phyloP scores from a whole-genome alignment of 2,797 vertebrate species.

The Hydrocynus forskahlii region DNA sequence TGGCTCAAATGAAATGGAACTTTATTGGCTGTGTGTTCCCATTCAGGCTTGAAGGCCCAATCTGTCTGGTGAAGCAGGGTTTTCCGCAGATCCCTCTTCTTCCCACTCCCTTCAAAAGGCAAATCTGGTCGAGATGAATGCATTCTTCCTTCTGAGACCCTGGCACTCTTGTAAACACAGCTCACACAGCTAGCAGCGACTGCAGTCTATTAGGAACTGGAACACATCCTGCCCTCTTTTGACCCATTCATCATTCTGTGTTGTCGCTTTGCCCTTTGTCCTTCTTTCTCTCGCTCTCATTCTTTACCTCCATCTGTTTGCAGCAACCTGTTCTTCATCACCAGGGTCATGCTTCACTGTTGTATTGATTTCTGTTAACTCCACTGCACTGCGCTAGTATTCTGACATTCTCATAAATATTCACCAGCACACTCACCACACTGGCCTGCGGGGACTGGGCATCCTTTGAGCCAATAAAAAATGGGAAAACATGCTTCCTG shows the following conservation, averaged over 20 bases:
- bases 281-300: not conserved
- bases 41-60: not conserved
- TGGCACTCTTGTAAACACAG: conserved; percentile 12
- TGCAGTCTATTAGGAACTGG: not conserved
- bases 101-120: conserved; percentile 6
- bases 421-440: conserved; percentile 25
- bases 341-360: conserved; percentile 32
- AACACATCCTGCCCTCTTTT: conserved; percentile 1
- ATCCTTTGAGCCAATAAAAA: conserved; percentile 32
- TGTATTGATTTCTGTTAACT: conserved; percentile 42
- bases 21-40: conserved; percentile 42
- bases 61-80: conserved; percentile 17
- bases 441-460: not conserved
- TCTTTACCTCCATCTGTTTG: not conserved
- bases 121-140: not conserved
- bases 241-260: conserved; percentile 11
- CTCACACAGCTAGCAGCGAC: not conserved
- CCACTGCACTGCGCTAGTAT: conserved; percentile 27
- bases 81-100: not conserved
- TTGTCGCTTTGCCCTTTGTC: not conserved
- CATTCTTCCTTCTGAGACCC: not conserved
- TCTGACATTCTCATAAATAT: conserved; percentile 38
- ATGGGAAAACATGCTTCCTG: conserved; percentile 27
- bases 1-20: conserved; percentile 42
- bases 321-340: conserved; percentile 64